Percentiles rank a stretch among this genome's conserved stretches.
These are phyloP conservation scores for Antechinus flavipes DNA, from an alignment of 2,113 vertebrate genomes.

Conservation along the genomic window DNA sequence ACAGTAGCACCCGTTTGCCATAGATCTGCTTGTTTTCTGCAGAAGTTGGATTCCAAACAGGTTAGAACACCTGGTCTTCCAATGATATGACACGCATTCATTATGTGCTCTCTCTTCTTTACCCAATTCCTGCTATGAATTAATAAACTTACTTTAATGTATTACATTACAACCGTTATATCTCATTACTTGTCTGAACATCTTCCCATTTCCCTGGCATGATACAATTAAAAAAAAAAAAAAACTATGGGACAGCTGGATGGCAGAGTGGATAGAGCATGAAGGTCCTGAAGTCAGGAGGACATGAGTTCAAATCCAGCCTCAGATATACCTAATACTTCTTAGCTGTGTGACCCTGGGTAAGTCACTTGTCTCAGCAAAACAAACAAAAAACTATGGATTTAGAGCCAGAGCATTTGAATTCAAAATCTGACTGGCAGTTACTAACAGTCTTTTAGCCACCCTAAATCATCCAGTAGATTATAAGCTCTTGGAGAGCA, in stretches of 20 bases:
- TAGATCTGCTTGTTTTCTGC: not conserved
- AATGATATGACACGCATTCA: not conserved
- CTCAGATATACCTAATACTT: no score
- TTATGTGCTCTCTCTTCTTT: not conserved
- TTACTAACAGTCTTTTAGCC: not conserved
- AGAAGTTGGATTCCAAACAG: not conserved
- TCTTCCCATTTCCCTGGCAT: not conserved
- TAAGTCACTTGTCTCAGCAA: no score
- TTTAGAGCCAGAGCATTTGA: not conserved
- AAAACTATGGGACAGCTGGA: no score
- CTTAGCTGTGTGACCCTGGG: no score
- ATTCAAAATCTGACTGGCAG: not conserved
- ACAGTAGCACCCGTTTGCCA: not conserved
- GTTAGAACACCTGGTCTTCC: not conserved
- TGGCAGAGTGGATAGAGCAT: no score
- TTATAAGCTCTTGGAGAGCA: not conserved
- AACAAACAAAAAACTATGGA: not conserved
- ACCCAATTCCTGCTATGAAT: not conserved
- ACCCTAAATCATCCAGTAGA: not conserved
- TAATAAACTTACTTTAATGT: not conserved
- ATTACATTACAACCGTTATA: not conserved
- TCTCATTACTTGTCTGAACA: not conserved
- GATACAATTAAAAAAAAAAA: not conserved
- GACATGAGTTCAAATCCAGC: no score
- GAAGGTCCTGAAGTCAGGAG: no score